Conservation (phyloP, 2,113 vertebrate genomes). For the Todiramphus saurophagus region DNA sequence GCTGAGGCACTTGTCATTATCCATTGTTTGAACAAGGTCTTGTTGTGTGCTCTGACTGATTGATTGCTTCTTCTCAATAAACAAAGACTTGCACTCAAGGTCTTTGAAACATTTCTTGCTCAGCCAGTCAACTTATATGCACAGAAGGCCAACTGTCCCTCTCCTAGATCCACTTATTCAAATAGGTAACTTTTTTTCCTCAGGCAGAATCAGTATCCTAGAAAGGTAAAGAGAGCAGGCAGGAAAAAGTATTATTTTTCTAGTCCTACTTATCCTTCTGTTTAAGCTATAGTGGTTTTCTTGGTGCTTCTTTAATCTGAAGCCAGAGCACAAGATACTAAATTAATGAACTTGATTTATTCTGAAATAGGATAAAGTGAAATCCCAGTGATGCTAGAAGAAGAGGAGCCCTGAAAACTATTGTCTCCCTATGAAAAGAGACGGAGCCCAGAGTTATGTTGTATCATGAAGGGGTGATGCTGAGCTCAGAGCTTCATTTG, state of each 20-base stretch:
- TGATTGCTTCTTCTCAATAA: slow-evolving; percentile 50
- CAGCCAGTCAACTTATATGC: neutral
- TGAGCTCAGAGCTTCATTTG: neutral
- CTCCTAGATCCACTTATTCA: neutral
- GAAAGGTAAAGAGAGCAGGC: neutral
- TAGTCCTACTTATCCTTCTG: neutral
- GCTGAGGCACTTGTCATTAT: slow-evolving; percentile 10
- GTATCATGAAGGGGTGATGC: neutral
- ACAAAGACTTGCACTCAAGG: slow-evolving; percentile 35
- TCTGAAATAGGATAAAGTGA: neutral
- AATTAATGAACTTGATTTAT: neutral
- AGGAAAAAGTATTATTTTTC: neutral
- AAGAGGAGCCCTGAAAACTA: neutral
- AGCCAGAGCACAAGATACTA: neutral
- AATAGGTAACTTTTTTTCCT: neutral
- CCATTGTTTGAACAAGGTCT: slow-evolving; percentile 41
- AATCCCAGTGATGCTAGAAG: neutral
- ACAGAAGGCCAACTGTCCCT: neutral
- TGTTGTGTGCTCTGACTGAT: slow-evolving; percentile 40
- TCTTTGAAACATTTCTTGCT: slow-evolving; percentile 17
- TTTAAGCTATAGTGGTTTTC: neutral
- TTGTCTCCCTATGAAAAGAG: neutral
- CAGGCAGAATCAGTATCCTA: neutral
- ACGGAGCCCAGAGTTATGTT: neutral
- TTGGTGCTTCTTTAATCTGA: neutral